Base-by-base conservation (phyloP, 2,888 invertebrate species). In the Zygaena filipendulae region DNA sequence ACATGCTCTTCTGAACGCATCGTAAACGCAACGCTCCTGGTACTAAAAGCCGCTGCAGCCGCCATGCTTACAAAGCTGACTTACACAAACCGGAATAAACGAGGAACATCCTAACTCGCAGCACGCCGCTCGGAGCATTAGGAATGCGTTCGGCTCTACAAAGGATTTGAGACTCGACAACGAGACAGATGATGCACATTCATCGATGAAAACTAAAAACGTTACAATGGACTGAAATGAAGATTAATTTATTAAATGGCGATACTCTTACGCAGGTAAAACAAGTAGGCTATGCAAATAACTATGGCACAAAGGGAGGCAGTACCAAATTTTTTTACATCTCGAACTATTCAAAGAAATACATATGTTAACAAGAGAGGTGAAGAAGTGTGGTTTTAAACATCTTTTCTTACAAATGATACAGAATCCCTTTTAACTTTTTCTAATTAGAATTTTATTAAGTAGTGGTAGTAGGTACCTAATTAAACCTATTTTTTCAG, bases 301-400 rank as follows among this genome's bases (percentile, higher is more conserved):
- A 4, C 16, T 52, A 67, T 72, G 77, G 75, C 75, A 74, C 69
- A 71, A n/a, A 61, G 75, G 79, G 77, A 77, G 77, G 79, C 72
- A 59, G n/a, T n/a, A 61, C 47, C 42, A 40, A 41, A 48, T 45
- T 53, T 54, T 29, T 29, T 31, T 28, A 36, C 31, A 36, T 31
- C 13, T 27, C 11, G 32, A 35, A 12, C 22, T 30, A n/a, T n/a
- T n/a, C n/a, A n/a, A n/a, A n/a, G n/a, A n/a, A n/a, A n/a, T n/a
- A n/a, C n/a, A n/a, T n/a, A n/a, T n/a, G n/a, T n/a, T n/a, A n/a
- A n/a, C n/a, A n/a, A n/a, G n/a, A n/a, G n/a, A n/a, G n/a, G n/a
- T n/a, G n/a, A n/a, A n/a, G n/a, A n/a, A n/a, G 61, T 55, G 40
- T 46, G 39, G 43, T 47, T 56, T 44, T 36, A 46, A 47, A 51